phyloP scores from a whole-genome alignment of 2,113 vertebrate species.

The Notothenia coriiceps region DNA sequence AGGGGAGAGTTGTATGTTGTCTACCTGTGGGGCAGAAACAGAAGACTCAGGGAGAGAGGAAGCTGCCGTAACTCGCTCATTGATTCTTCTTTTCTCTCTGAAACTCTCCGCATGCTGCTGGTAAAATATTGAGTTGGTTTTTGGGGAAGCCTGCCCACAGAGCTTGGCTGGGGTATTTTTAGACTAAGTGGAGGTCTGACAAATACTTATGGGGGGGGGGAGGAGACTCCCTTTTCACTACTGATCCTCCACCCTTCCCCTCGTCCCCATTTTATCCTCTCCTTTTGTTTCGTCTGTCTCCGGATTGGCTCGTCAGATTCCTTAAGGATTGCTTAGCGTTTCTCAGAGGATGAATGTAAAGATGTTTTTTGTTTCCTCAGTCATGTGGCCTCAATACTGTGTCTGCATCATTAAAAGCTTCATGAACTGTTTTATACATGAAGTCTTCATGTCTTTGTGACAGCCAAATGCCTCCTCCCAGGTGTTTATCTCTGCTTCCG shows the following conservation, averaged over 20 bases:
- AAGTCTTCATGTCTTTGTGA: constrained; percentile 32
- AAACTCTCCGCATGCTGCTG: constrained; percentile 17
- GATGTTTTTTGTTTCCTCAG: not conserved
- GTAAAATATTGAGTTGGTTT: constrained; percentile 69
- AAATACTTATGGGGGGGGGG: constrained; percentile 19
- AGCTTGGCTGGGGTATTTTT: constrained; percentile 73
- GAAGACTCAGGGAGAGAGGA: not conserved
- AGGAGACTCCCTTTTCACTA: constrained; percentile 11
- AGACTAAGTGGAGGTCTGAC: constrained; percentile 67
- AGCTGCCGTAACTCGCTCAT: not conserved
- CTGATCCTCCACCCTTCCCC: not conserved
- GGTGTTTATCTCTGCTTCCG: constrained; percentile 42
- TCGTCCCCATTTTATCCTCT: constrained; percentile 5
- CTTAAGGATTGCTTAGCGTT: not conserved
- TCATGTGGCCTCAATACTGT: constrained; percentile 14
- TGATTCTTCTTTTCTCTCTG: constrained; percentile 3
- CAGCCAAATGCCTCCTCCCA: constrained; percentile 37
- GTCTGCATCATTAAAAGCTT: constrained; percentile 53
- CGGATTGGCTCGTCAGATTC: not conserved
- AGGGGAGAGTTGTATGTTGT: not conserved
- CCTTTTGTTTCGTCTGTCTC: constrained; percentile 3
- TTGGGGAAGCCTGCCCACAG: constrained; percentile 69
- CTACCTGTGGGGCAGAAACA: not conserved
- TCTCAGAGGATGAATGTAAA: constrained; percentile 9
- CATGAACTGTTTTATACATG: constrained; percentile 36